Evolutionary conservation across 2,888 invertebrate genomes (phyloP).

Genomic region (Synergus laeviventris): DNA sequence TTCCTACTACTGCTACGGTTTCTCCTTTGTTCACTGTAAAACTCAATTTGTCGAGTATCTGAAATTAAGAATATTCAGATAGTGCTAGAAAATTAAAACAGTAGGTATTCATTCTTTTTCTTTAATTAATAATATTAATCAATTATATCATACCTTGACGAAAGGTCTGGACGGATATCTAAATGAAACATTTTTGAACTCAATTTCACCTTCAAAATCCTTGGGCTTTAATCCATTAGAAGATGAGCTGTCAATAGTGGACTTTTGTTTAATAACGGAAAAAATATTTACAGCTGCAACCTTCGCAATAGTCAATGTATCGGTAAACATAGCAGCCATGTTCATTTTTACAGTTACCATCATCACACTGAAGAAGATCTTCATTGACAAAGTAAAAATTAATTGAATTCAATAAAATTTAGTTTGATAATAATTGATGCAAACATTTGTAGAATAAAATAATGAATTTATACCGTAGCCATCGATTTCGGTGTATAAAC

Average conservation of each 20-base stretch:
- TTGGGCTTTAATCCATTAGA: slow-evolving; percentile 80
- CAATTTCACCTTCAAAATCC: slow-evolving; percentile 82
- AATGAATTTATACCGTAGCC: slow-evolving; percentile 81
- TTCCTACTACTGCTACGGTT: slow-evolving; percentile 85
- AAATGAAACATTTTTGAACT: slow-evolving; percentile 85
- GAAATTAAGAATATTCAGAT: slow-evolving; percentile 34
- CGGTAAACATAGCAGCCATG: slow-evolving; percentile 88
- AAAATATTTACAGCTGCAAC: slow-evolving; percentile 89
- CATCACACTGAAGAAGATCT: slow-evolving; percentile 90
- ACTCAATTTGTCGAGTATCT: slow-evolving; percentile 82
- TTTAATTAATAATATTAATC: neutral
- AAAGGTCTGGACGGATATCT: slow-evolving; percentile 88
- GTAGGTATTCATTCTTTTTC: neutral
- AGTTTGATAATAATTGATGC: no score
- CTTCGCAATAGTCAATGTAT: slow-evolving; percentile 86
- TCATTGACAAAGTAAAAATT: slow-evolving; percentile 49
- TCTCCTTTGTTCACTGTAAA: slow-evolving; percentile 83
- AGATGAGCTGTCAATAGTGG: slow-evolving; percentile 85
- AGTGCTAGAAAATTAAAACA: neutral
- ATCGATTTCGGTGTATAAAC: slow-evolving; percentile 81
- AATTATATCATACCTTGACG: slow-evolving; percentile 81
- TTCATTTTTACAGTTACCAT: slow-evolving; percentile 88
- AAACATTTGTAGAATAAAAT: neutral
- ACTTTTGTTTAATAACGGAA: slow-evolving; percentile 85
- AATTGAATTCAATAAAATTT: neutral